phyloP scores from a whole-genome alignment of 2,888 invertebrate species.

The Apodemia duryi region DNA sequence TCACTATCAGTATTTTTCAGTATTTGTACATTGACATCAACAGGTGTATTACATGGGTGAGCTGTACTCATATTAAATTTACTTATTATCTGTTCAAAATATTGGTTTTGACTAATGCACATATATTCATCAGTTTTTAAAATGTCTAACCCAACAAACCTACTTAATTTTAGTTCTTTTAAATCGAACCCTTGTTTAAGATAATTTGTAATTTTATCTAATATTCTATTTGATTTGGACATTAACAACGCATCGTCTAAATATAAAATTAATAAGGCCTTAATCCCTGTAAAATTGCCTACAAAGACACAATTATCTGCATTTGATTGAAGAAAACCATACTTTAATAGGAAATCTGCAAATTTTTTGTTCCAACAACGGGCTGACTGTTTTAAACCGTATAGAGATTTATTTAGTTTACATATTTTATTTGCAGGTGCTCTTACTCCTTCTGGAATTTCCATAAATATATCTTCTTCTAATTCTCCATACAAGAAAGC shows the following conservation, averaged over 20 bases:
- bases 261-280: conserved; percentile 35
- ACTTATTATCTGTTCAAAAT: neutral
- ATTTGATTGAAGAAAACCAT: conserved; percentile 33
- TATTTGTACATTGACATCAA: neutral
- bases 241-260: conserved; percentile 33
- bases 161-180: neutral
- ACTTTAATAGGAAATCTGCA: conserved; percentile 28
- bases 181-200: neutral
- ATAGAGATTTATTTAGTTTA: conserved; percentile 35
- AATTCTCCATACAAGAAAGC: conserved; percentile 6
- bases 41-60: neutral
- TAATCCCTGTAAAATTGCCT: conserved; percentile 29
- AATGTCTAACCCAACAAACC: too few relatives aligned
- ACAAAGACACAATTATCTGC: conserved; percentile 35
- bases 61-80: neutral
- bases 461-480: conserved; percentile 25
- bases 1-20: neutral
- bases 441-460: conserved; percentile 27
- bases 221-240: neutral
- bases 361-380: conserved; percentile 35
- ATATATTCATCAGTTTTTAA: neutral
- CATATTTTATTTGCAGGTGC: conserved; percentile 16
- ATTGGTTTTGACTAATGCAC: neutral
- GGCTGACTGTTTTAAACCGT: conserved; percentile 36
- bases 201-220: neutral